These are phyloP conservation scores for Daboia siamensis DNA, from an alignment of 2,113 vertebrate genomes.

Conservation along the genomic window DNA sequence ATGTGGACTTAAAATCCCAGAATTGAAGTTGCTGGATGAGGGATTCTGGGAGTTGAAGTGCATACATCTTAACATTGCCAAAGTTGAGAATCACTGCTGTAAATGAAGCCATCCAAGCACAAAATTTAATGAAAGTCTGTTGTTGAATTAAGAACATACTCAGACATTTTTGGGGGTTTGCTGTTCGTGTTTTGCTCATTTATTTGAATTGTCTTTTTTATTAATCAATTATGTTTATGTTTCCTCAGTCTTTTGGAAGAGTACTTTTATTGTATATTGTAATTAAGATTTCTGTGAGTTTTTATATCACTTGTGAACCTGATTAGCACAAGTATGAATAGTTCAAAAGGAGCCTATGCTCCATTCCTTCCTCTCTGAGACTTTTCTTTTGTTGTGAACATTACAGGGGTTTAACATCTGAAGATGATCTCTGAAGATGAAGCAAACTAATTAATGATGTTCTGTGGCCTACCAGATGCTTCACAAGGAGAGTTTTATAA, in stretches of 20 bases:
- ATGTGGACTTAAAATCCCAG: background rate
- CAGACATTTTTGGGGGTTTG: background rate
- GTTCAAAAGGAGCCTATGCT: background rate
- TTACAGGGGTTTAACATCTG: background rate
- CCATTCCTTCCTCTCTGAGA: background rate
- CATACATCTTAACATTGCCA: background rate
- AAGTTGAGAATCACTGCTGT: background rate
- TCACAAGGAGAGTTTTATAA: background rate
- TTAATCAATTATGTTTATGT: background rate
- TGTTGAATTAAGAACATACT: background rate
- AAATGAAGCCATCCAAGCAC: background rate
- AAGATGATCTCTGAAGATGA: background rate
- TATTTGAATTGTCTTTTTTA: background rate
- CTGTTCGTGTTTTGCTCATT: background rate
- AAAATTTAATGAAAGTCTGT: background rate
- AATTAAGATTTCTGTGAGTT: background rate
- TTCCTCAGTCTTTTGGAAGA: background rate
- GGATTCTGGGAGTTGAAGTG: background rate
- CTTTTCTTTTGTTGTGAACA: background rate
- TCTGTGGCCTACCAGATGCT: background rate
- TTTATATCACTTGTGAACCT: background rate
- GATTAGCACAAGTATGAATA: background rate
- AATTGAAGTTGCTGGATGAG: background rate
- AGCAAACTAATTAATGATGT: background rate
- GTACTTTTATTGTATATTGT: background rate